These are phyloP conservation scores for Clusia tigrina DNA, from an alignment of 2,888 invertebrate genomes.

Conservation along the genomic window DNA sequence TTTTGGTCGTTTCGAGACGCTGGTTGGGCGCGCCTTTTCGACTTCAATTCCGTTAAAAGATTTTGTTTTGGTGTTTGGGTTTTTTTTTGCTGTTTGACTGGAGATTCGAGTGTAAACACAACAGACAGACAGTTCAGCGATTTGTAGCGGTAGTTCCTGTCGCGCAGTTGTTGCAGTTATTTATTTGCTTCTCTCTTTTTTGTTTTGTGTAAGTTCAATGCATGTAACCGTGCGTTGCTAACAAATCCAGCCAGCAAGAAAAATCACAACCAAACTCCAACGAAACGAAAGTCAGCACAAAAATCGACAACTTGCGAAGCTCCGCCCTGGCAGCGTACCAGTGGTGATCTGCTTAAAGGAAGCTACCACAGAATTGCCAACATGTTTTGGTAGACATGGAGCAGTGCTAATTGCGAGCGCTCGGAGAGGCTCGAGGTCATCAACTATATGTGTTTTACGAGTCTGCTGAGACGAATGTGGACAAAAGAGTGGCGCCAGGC, in stretches of 20 bases:
- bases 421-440: background rate
- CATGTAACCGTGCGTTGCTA: background rate
- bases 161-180: constrained; percentile 24
- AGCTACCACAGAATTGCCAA: too few relatives aligned
- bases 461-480: background rate
- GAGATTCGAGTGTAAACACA: constrained; percentile 42
- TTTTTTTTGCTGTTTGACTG: background rate
- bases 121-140: constrained; percentile 61
- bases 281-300: background rate
- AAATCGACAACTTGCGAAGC: background rate
- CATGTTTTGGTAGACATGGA: background rate
- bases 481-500: too few relatives aligned
- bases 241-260: background rate
- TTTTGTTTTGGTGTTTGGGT: background rate
- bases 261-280: too few relatives aligned
- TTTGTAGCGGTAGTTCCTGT: constrained; percentile 54
- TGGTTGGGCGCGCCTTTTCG: background rate
- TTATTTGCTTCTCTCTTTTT: constrained; percentile 13
- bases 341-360: background rate
- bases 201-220: background rate
- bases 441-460: background rate
- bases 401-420: background rate
- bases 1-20: too few relatives aligned
- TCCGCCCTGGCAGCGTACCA: background rate
- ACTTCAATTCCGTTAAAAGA: background rate